Evolutionary conservation across 2,888 invertebrate species (phyloP).

Genomic region (Drosophila greeni): DNA sequence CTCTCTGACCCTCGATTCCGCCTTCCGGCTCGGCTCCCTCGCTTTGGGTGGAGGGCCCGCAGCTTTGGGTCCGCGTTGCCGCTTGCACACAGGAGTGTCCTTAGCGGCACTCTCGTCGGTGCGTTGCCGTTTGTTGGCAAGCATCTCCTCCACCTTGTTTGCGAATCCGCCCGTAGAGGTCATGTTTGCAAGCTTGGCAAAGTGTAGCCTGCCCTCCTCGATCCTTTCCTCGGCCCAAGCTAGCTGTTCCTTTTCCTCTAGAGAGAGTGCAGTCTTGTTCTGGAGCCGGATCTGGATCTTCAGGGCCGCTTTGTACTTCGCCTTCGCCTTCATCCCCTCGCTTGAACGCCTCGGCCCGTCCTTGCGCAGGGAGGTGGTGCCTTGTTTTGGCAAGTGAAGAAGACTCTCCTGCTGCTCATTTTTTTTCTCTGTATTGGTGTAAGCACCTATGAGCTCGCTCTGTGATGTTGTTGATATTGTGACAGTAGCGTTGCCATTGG

Average conservation of each 20-base stretch:
- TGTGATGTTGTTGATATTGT: not conserved
- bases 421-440: not conserved
- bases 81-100: not conserved
- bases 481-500: not conserved
- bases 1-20: not conserved
- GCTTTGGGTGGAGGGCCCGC: not conserved
- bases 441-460: not conserved
- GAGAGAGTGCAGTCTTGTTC: not conserved
- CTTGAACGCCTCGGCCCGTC: not conserved
- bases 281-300: not conserved
- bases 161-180: not conserved
- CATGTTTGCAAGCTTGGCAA: not conserved
- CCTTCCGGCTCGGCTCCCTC: not conserved
- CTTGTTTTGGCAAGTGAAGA: not conserved
- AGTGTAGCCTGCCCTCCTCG: not conserved
- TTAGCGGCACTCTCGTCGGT: not conserved
- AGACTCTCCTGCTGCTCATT: not conserved
- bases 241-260: not conserved
- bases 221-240: not conserved
- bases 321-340: slow-evolving; percentile 4
- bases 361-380: not conserved
- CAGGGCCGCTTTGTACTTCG: not conserved
- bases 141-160: slow-evolving; percentile 2
- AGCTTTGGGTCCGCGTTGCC: not conserved
- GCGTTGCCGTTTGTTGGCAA: not conserved